Conservation (phyloP, 2,113 vertebrate species). For the Coryphaenoides rupestris region DNA sequence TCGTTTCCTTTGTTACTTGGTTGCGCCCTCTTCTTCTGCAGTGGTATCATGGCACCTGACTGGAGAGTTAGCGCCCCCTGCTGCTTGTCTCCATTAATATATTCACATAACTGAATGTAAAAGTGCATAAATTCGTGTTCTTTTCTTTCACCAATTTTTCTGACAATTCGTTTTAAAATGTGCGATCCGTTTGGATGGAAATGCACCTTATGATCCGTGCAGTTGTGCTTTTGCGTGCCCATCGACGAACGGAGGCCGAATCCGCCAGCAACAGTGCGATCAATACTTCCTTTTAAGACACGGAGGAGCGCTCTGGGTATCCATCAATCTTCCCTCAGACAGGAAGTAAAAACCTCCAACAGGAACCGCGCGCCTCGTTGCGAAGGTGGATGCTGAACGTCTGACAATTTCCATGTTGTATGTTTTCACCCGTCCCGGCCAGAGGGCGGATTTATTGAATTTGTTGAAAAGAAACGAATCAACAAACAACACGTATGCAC, state of each 20-base stretch:
- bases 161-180: no score
- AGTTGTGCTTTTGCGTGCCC: slow-evolving; percentile 53
- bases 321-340: slow-evolving; percentile 65
- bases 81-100: no score
- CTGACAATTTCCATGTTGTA: not conserved
- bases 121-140: no score
- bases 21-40: no score
- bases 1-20: no score
- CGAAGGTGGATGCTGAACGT: slow-evolving; percentile 20
- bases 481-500: not conserved
- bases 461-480: slow-evolving; percentile 7
- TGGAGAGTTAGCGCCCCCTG: no score
- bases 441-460: not conserved
- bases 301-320: slow-evolving; percentile 65
- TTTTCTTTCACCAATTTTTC: no score
- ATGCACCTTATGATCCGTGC: slow-evolving; percentile 59
- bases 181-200: no score
- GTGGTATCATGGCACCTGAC: no score
- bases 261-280: slow-evolving; percentile 64
- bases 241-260: slow-evolving; percentile 72
- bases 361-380: slow-evolving; percentile 35
- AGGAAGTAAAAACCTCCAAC: slow-evolving; percentile 54
- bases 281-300: slow-evolving; percentile 71
- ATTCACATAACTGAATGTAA: no score
- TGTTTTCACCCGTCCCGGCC: not conserved